Percentiles rank a stretch among this genome's conserved stretches.
These are phyloP conservation scores for Urocynchramus pylzowi DNA, from an alignment of 2,113 vertebrate species.

Conservation along the genomic window DNA sequence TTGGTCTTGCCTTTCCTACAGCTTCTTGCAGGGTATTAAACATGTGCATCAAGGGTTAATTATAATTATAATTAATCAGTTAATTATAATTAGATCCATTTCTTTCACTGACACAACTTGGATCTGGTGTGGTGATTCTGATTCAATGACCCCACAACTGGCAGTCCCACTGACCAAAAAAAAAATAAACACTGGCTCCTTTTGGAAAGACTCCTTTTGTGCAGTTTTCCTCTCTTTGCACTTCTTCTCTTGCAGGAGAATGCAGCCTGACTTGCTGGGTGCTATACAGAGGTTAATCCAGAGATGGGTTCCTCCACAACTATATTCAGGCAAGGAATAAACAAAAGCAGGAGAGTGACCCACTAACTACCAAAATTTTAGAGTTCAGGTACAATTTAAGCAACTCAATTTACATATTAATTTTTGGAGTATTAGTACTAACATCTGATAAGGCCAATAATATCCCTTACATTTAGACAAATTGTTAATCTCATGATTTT, in stretches of 20 bases:
- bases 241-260: neutral
- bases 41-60: neutral
- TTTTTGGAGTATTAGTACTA: neutral
- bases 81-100: neutral
- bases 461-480: neutral
- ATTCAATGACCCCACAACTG: neutral
- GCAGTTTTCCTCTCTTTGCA: neutral
- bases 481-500: neutral
- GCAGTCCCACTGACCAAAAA: neutral
- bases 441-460: neutral
- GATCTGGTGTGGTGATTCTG: neutral
- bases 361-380: neutral
- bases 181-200: fast-evolving
- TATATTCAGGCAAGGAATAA: neutral
- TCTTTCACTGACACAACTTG: neutral
- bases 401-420: neutral
- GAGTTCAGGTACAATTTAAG: neutral
- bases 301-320: neutral
- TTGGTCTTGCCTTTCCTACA: neutral
- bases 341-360: neutral
- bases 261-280: neutral
- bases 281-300: neutral
- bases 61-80: neutral
- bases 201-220: neutral
- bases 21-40: neutral